Base-by-base conservation (phyloP, 1,140 invertebrate species). In the Drosophila malerkotliana region DNA sequence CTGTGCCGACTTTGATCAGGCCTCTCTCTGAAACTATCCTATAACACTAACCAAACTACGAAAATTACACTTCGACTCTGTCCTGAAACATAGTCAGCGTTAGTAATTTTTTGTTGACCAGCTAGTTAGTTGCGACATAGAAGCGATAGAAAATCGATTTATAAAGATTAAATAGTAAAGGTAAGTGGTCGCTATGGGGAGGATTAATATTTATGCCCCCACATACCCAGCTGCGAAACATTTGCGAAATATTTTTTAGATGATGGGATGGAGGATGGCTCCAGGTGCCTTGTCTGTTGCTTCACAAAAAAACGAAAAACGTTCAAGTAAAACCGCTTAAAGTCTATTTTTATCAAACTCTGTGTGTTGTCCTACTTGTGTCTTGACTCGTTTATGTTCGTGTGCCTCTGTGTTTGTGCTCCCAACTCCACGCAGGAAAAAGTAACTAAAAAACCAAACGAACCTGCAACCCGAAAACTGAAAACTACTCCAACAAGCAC, bases 81-180 rank as follows among this genome's bases (percentile, higher is more conserved):
- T 79, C 76, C 79, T 83, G 83, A 66, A 88, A 79, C 71, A 77
- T 79, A 68, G 79, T 72, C 59, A 88, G 79, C 58, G 47, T 21
- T 44, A 21, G 45, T 44, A 44, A 39, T 79, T 72, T 56, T 62
- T 45, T 32, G 21, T 21, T 41, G 49, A 48, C 51, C 48, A 53
- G 74, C 69, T 79, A 72, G 77, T 44, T 74, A 81, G 69, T 75
- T 87, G 78, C 77, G 64, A 87, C 78, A 82, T 66, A 75, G 66
- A 71, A 64, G 34, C 55, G 66, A 82, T 82, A 87, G 75, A 72
- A 82, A 87, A 78, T 85, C 77, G 74, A 78, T 78, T 87, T 60
- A 74, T 67, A 57, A 87, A 63, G 60, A 81, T 87, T 73, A 45
- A 56, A 58, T 47, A 30, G 60, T 26, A 72, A 87, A 88, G 83